Evolutionary conservation across 2,888 invertebrate genomes (phyloP).

Genomic region (Atrina japonica): DNA sequence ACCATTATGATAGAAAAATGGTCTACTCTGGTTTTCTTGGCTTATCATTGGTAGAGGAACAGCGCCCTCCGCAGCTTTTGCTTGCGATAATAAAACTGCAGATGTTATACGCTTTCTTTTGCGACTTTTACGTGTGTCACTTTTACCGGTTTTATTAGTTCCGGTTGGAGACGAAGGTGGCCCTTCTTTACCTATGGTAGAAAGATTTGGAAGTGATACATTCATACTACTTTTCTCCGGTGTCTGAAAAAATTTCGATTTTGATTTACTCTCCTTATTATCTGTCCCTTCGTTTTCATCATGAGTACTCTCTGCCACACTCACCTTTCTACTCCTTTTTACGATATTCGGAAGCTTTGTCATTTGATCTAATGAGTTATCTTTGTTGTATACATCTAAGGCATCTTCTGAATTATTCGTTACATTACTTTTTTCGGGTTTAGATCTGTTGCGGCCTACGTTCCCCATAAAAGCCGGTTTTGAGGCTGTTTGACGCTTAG

Average conservation of each 20-base stretch:
- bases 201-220: constrained; percentile 15
- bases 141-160: constrained; percentile 21
- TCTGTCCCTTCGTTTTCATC: constrained; percentile 44
- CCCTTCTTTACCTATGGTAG: constrained; percentile 27
- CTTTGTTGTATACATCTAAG: constrained; percentile 30
- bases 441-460: constrained; percentile 2
- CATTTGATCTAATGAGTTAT: neutral
- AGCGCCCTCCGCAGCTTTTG: constrained; percentile 64
- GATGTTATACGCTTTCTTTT: constrained; percentile 57
- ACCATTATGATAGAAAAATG: constrained; percentile 75
- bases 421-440: constrained; percentile 18
- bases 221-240: constrained; percentile 41
- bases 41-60: constrained; percentile 74
- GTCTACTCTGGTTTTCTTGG: constrained; percentile 68
- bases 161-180: constrained; percentile 21
- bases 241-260: constrained; percentile 31
- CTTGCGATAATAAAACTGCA: constrained; percentile 64
- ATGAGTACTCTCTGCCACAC: constrained; percentile 25
- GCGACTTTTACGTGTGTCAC: constrained; percentile 23
- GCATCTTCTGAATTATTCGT: constrained; percentile 2
- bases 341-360: constrained; percentile 57
- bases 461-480: constrained; percentile 33
- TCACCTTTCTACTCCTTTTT: constrained; percentile 16
- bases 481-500: constrained; percentile 22
- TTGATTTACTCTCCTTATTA: constrained; percentile 29